Conservation (phyloP, 2,113 vertebrate genomes). For the Tachycineta bicolor region DNA sequence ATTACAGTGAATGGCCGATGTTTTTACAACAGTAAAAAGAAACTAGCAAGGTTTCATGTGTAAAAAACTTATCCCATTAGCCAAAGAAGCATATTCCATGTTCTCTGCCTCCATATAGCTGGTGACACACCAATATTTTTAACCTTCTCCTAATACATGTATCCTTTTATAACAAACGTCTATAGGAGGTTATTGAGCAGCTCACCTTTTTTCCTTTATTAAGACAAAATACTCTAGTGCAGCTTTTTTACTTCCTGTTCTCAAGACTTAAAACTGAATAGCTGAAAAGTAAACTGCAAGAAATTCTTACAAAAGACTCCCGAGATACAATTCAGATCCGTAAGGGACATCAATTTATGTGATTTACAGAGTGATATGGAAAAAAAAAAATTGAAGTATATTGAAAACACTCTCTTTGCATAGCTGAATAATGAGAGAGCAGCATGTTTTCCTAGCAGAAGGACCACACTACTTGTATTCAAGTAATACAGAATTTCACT, state of each 20-base stretch:
- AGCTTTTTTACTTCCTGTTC: neutral
- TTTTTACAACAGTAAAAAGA: neutral
- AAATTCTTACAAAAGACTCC: neutral
- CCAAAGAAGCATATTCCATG: neutral
- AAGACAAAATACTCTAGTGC: neutral
- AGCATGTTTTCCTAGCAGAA: neutral
- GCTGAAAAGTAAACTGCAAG: neutral
- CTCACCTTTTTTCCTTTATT: neutral
- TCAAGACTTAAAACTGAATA: neutral
- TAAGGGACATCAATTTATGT: neutral
- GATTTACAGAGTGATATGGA: neutral
- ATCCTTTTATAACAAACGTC: neutral
- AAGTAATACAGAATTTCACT: neutral
- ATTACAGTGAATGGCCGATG: neutral
- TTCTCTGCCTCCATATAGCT: neutral
- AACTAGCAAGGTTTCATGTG: neutral
- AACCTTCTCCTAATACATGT: neutral
- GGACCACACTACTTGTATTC: neutral
- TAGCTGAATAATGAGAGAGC: neutral
- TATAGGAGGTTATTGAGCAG: neutral
- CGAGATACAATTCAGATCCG: neutral
- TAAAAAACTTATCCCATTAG: neutral
- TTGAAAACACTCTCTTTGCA: neutral
- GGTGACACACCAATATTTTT: neutral
- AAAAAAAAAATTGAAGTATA: neutral